These are phyloP conservation scores for Heliconius congener DNA, from an alignment of 1,140 invertebrate species.

Conservation along the genomic window DNA sequence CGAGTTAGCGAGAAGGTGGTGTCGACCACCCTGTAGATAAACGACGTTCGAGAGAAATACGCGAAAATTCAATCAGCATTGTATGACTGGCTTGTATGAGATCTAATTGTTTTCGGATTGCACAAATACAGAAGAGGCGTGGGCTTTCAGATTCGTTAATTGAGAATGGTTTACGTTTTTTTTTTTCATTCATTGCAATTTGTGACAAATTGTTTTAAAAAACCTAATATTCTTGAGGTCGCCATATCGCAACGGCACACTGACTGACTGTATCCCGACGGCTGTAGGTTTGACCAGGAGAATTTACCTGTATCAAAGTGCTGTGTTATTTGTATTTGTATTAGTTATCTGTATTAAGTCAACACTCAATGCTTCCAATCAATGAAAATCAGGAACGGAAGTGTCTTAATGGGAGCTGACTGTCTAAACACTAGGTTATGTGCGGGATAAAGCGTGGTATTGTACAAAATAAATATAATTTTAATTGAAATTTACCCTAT, in stretches of 20 bases:
- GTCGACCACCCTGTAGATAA: conserved; percentile 22
- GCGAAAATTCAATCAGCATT: conserved; percentile 28
- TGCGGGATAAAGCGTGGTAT: too few relatives aligned
- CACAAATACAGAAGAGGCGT: neutral
- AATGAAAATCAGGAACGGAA: too few relatives aligned
- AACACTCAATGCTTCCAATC: too few relatives aligned
- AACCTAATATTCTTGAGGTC: neutral
- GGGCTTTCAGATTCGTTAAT: neutral
- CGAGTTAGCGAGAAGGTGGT: conserved; percentile 18
- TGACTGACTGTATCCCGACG: neutral
- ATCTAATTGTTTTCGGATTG: conserved; percentile 18
- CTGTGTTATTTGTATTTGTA: too few relatives aligned
- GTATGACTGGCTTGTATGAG: conserved; percentile 11
- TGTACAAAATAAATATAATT: too few relatives aligned
- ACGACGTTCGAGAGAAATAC: conserved; percentile 26
- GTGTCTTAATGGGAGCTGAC: too few relatives aligned
- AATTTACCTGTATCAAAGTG: too few relatives aligned
- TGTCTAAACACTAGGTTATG: too few relatives aligned
- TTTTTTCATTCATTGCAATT: neutral
- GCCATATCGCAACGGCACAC: too few relatives aligned
- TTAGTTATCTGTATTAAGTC: too few relatives aligned
- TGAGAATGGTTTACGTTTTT: neutral
- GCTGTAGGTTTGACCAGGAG: too few relatives aligned
- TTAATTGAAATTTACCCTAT: neutral
- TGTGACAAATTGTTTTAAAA: neutral